Evolutionary conservation across 2,113 vertebrate species (phyloP).

Genomic region (Taxidea taxus): DNA sequence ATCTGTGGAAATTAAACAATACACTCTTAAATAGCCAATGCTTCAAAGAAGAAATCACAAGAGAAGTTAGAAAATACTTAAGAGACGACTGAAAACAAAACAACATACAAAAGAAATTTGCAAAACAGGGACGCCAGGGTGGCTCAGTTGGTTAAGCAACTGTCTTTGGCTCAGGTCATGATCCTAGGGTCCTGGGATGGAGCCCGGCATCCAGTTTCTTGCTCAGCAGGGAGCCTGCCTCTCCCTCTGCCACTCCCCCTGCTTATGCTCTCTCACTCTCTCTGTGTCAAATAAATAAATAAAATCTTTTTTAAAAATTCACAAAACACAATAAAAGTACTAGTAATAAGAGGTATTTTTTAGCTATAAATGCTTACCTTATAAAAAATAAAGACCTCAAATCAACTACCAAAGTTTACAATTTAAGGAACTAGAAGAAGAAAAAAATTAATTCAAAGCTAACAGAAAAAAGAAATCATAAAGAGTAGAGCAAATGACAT

Average conservation of each 20-base stretch:
- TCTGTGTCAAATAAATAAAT: not conserved
- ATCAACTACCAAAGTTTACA: not conserved
- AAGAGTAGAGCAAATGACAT: not conserved
- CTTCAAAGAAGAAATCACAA: not conserved
- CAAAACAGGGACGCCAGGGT: not conserved
- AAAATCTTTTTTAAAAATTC: no score
- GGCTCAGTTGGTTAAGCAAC: not conserved
- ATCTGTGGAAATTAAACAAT: not conserved
- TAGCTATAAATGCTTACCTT: not conserved
- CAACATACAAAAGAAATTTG: not conserved
- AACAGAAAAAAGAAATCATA: not conserved
- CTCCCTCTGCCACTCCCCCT: not conserved
- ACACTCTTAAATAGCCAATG: not conserved
- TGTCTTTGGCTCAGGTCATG: not conserved
- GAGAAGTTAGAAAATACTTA: not conserved
- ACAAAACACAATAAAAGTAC: not conserved
- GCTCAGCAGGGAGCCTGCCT: not conserved
- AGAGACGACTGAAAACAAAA: not conserved
- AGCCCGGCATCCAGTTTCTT: not conserved
- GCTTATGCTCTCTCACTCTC: not conserved
- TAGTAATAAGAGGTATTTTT: not conserved
- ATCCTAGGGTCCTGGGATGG: not conserved
- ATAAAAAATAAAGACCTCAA: not conserved
- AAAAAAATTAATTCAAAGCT: not conserved
- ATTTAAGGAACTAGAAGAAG: not conserved